Evolutionary conservation across 2,797 vertebrate genomes (phyloP), one percentile per base, ranked within the genome.

Genomic region (Rhyacichthys aspro): DNA sequence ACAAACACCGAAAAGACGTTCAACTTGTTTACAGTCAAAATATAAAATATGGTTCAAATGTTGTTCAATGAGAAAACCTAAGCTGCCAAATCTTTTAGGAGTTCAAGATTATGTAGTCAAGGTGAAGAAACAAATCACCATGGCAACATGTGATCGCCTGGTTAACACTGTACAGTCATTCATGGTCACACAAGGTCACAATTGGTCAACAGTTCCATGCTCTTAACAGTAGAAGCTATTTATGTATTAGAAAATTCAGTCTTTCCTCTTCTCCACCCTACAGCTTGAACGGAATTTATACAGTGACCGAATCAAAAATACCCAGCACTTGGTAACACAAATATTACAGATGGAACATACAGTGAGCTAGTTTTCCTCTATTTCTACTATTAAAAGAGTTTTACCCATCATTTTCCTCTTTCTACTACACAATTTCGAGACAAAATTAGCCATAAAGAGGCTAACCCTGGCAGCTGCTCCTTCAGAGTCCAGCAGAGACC

Each of bases 101-200:
- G 72, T 58, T 77, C 78, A 80, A 77, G 52, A 59, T 77, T 55
- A 59, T 43, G 63, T 32, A 72, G 28, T 1, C 11, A 55, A 47
- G 52, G 63, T 15, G 43, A 59, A 55, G 62, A 66, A 82, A 53
- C 28, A 55, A 55, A 56, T 39, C 37, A 32, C 55, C 74, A 72
- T 59, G 70, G 72, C 48, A 54, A 75, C 49, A 15, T 8, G 65
- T 80, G 78, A 23, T 23, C 16, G 54, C 61, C 80, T 91, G 92
- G 93, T 89, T 90, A 82, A 88, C 67, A 85, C 90, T 86, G 79
- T 56, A 80, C 87, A 77, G 91, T 94, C 92, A 94, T 92, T 94
- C 74, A 72, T 72, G 66, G 88, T 88, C 89, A 63, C 63, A 83
- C 33, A 72, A 70, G 76, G 80, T 55, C 56, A 72, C 46, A 85